phyloP scores from a whole-genome alignment of 2,888 invertebrate species.

The Dendrolimus pini region DNA sequence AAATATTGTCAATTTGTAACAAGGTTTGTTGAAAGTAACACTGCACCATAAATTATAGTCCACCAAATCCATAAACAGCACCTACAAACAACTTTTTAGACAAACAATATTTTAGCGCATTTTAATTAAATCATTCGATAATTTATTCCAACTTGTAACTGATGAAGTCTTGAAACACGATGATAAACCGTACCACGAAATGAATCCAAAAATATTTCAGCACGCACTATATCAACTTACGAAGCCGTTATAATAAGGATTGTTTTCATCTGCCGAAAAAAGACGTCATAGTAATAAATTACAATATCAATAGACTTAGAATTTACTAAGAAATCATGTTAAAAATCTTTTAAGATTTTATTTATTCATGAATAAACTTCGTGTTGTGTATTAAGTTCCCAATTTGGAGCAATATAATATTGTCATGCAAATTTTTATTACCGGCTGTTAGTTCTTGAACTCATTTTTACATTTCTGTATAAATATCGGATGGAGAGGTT shows the following conservation, averaged over 20 bases:
- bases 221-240: neutral
- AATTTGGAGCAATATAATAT: neutral
- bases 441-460: no score
- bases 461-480: no score
- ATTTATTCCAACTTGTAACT: neutral
- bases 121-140: neutral
- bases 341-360: neutral
- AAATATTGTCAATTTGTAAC: no score
- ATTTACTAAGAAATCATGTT: neutral
- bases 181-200: neutral
- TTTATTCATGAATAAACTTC: neutral
- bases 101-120: no score
- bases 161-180: neutral
- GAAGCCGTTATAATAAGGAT: neutral
- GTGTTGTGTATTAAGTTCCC: neutral
- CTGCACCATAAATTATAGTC: no score
- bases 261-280: neutral
- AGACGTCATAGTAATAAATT: constrained; percentile 6
- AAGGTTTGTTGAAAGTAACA: no score
- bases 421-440: neutral
- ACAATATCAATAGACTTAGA: neutral
- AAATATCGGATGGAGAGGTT: no score
- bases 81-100: no score
- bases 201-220: neutral
- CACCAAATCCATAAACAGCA: no score